Percentiles rank a stretch among this genome's conserved stretches.
Evolutionary conservation across 2,888 invertebrate species (phyloP).

Genomic region (Bimastos eiseni): DNA sequence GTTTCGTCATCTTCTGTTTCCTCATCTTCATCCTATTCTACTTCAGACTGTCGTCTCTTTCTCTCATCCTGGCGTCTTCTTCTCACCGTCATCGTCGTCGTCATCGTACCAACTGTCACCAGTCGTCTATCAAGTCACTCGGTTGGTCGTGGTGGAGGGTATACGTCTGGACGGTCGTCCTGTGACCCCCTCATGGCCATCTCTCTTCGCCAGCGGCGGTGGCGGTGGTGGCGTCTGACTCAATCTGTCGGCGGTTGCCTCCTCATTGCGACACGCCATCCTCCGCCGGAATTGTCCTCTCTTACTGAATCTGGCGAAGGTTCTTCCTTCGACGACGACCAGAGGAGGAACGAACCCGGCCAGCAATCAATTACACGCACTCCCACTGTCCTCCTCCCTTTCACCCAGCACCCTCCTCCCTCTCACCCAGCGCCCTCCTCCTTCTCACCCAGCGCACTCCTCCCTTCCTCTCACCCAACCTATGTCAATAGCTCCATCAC

Average conservation of each 20-base stretch:
- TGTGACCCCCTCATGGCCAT: background rate
- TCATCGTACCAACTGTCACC: background rate
- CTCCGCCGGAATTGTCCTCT: background rate
- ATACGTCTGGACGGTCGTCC: background rate
- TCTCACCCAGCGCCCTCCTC: background rate
- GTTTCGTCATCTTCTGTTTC: too few relatives aligned
- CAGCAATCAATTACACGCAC: background rate
- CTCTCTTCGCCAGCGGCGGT: background rate
- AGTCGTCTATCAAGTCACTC: background rate
- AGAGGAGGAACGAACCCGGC: background rate
- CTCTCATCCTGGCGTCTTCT: background rate
- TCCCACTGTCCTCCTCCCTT: background rate
- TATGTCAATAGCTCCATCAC: slow-evolving; percentile 9
- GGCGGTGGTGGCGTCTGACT: background rate
- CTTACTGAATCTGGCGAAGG: background rate
- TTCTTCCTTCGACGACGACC: background rate
- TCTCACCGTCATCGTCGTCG: background rate
- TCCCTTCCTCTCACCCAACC: background rate
- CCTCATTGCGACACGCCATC: background rate
- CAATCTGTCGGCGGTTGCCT: background rate
- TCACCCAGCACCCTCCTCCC: background rate
- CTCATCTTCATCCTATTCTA: background rate
- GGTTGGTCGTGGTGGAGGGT: background rate
- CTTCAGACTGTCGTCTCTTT: background rate
- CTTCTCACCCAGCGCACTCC: background rate